Evolutionary conservation across 2,888 invertebrate species (phyloP), one percentile per base, ranked within the genome.

Genomic region (Microplitis manilae): DNA sequence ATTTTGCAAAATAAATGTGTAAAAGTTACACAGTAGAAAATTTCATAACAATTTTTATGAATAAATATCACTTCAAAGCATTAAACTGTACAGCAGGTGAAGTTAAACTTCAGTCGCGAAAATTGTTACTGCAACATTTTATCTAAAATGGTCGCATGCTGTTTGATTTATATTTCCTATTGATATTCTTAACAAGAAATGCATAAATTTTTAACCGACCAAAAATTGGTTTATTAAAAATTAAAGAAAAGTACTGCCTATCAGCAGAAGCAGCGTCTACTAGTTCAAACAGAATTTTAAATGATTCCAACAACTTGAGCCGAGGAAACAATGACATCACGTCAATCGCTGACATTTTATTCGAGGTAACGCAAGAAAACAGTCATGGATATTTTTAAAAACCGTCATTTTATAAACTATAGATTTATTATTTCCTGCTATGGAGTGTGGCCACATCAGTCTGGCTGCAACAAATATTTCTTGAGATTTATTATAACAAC

Each of bases 361-460:
- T 50, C 5, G 2, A 13, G 4, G 50, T 5, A 62, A 61, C 7
- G 9, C n/a, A 75, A 61, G 64, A 20, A 38, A 13, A 20, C 7
- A 13, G 39, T 39, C 17, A 81, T 81, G 81, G 74, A 77, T 62
- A 70, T 80, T 41, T 74, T 79, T 38, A 79, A 80, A 15, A 71
- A 74, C n/a, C 77, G 38, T 60, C 77, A 77, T 50, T 80, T 72
- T 70, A 73, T 73, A 59, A 69, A 74, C 39, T 78, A 81, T 68
- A 81, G 79, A 72, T 39, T 64, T 70, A 68, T 81, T 38, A 70
- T 80, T n/a, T 71, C 5, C n/a, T 76, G 50, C 41, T 75, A 79
- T 15, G 80, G 80, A 7, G 76, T 60, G 62, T 80, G 79, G 79
- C 78, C 80, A 2, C 77, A 75, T 40, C 77, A 81, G 38, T 60